These are phyloP conservation scores for Gorsachius goisagi DNA, from an alignment of 2,113 vertebrate species.

Conservation along the genomic window DNA sequence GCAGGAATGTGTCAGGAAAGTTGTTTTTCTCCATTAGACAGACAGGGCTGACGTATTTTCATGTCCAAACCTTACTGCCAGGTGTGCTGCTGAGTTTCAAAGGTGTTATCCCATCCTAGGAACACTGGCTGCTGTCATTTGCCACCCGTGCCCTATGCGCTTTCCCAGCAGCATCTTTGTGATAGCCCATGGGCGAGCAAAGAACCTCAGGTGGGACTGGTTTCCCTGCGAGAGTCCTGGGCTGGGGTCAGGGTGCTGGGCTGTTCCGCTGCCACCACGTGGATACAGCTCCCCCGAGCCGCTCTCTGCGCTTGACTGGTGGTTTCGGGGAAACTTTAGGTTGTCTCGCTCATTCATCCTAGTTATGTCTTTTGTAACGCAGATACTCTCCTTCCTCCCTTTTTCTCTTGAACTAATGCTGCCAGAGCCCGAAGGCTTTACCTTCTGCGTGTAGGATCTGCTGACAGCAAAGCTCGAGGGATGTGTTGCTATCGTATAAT, in stretches of 20 bases:
- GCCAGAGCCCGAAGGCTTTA: neutral
- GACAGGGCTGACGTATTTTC: neutral
- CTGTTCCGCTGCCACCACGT: neutral
- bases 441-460: neutral
- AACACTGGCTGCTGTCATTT: accelerated
- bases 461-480: neutral
- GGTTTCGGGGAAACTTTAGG: neutral
- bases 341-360: neutral
- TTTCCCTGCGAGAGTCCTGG: accelerated
- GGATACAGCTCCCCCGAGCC: neutral
- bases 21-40: neutral
- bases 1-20: neutral
- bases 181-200: neutral
- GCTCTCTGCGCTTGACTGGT: neutral
- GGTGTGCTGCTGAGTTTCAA: neutral
- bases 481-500: accelerated
- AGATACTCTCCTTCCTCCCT: too few species aligned
- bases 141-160: accelerated
- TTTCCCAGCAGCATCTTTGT: neutral
- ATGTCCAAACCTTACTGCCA: accelerated
- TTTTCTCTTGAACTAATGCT: neutral
- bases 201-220: neutral
- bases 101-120: accelerated
- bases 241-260: neutral
- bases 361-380: neutral